A percentile compares a stretch with the other conserved stretches of the same genome.
phyloP scores from a whole-genome alignment of 2,888 invertebrate species.

The Smittia aterrima region DNA sequence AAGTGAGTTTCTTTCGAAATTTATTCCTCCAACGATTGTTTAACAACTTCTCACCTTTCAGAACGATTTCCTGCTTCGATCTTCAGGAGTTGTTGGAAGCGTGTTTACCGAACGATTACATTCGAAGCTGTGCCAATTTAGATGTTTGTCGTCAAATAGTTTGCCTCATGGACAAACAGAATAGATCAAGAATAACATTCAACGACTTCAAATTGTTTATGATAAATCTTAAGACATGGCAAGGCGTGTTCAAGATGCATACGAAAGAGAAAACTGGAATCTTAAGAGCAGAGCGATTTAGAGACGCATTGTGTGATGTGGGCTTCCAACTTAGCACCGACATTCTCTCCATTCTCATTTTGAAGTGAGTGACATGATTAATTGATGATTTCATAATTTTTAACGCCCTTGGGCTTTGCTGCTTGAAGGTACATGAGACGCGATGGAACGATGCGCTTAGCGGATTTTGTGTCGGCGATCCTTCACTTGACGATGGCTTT shows the following conservation, averaged over 20 bases:
- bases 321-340: conserved; percentile 85
- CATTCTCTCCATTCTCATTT: conserved; percentile 75
- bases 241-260: conserved; percentile 84
- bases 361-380: conserved; percentile 48
- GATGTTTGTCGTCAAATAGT: conserved; percentile 91
- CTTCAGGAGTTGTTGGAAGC: conserved; percentile 86
- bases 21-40: neutral
- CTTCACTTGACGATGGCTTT: conserved; percentile 85
- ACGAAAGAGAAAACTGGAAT: conserved; percentile 89
- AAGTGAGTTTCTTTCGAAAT: conserved; percentile 45
- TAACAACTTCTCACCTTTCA: conserved; percentile 45
- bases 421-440: conserved; percentile 77
- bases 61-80: conserved; percentile 87
- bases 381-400: neutral
- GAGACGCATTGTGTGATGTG: conserved; percentile 81
- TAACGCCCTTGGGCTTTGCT: neutral
- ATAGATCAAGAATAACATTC: conserved; percentile 65
- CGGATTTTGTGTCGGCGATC: conserved; percentile 88
- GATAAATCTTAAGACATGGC: conserved; percentile 89
- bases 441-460: conserved; percentile 86
- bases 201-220: conserved; percentile 87
- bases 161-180: conserved; percentile 67
- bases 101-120: conserved; percentile 90
- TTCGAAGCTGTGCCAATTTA: conserved; percentile 88
- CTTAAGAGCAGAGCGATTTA: conserved; percentile 76